These are phyloP conservation scores for Python bivittatus DNA, from an alignment of 2,113 vertebrate species.

Conservation along the genomic window DNA sequence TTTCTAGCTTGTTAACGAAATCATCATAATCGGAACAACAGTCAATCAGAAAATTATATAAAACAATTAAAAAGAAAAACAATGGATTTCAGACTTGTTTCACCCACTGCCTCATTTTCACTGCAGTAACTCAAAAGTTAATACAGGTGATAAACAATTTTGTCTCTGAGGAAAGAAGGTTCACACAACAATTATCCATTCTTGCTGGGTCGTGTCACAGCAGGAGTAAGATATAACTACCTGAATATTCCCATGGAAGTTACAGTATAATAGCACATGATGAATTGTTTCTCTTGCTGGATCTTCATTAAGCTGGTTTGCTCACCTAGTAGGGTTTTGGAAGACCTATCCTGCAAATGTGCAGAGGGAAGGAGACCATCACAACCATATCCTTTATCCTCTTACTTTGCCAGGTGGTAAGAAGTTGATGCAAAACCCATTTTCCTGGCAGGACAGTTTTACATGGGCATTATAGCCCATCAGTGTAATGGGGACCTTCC, in stretches of 20 bases:
- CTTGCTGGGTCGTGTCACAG: not conserved
- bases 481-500: not conserved
- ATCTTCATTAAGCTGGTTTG: too few species aligned
- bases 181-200: not conserved
- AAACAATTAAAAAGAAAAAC: not conserved
- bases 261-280: not conserved
- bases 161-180: too few species aligned
- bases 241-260: not conserved
- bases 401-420: not conserved
- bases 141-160: not conserved
- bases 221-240: not conserved
- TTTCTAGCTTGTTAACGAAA: not conserved
- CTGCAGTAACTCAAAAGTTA: not conserved
- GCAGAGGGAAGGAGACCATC: not conserved
- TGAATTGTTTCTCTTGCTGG: not conserved
- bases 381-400: not conserved
- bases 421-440: not conserved
- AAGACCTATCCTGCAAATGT: not conserved
- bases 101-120: not conserved
- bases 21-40: not conserved
- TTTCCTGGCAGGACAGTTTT: not conserved
- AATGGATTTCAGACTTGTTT: not conserved
- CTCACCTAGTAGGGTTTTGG: not conserved
- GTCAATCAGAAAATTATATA: not conserved
- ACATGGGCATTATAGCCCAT: not conserved